phyloP scores from a whole-genome alignment of 2,888 invertebrate genomes.

The Watsonalla cultraria region DNA sequence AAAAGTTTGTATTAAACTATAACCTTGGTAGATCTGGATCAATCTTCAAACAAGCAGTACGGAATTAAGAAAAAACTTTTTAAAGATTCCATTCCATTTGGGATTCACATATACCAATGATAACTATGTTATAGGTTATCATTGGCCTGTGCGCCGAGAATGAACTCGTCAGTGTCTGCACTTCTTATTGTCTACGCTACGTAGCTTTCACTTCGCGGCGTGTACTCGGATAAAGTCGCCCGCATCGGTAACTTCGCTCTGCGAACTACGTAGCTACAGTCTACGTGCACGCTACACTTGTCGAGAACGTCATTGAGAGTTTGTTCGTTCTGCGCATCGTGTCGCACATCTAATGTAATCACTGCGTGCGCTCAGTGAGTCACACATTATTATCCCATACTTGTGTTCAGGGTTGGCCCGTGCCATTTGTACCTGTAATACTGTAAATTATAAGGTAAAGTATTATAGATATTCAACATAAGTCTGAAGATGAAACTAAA shows the following conservation, averaged over 20 bases:
- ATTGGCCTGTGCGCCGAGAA: constrained; percentile 79
- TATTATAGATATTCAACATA: not conserved
- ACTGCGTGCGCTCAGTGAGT: constrained; percentile 78
- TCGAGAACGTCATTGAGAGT: constrained; percentile 69
- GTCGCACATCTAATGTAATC: constrained; percentile 71
- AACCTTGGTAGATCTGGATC: not conserved
- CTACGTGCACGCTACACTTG: constrained; percentile 71
- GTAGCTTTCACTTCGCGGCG: constrained; percentile 76
- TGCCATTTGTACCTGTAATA: constrained; percentile 8
- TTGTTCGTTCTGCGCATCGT: constrained; percentile 67
- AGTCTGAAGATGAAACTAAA: not conserved
- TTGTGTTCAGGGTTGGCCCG: constrained; percentile 57
- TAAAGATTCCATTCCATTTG: constrained; percentile 64
- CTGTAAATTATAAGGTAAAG: not conserved
- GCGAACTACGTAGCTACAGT: constrained; percentile 72
- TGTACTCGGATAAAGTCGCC: constrained; percentile 70
- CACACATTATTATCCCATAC: constrained; percentile 71
- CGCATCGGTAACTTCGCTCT: constrained; percentile 71
- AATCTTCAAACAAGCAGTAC: not conserved
- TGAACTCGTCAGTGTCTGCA: constrained; percentile 76
- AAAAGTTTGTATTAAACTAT: constrained; percentile 4
- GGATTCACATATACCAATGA: constrained; percentile 74
- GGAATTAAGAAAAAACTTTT: constrained; percentile 5
- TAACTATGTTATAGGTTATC: constrained; percentile 80
- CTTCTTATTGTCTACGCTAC: constrained; percentile 78